Evolutionary conservation across 2,113 vertebrate species (phyloP).

Genomic region (Bombycilla garrulus): DNA sequence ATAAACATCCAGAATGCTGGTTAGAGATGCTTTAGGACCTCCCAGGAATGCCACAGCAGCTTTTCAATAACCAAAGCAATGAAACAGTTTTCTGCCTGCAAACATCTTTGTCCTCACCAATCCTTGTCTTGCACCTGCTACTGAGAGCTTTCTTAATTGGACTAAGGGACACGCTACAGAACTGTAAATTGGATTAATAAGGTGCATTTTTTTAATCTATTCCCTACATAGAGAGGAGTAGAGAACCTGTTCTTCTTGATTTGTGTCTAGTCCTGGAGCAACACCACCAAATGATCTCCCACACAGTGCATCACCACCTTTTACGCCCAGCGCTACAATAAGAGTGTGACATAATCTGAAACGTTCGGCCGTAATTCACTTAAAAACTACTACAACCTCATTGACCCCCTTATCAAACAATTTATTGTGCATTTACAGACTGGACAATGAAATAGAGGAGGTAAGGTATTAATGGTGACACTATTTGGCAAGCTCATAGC

Average conservation of each 20-base stretch:
- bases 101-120: neutral
- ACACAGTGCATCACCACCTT: neutral
- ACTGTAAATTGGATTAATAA: neutral
- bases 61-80: neutral
- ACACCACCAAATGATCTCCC: neutral
- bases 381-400: slow-evolving; percentile 78
- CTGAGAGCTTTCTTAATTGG: neutral
- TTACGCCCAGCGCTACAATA: neutral
- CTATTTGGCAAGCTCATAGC: slow-evolving; percentile 81
- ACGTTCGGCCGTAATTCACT: slow-evolving; percentile 72
- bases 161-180: neutral
- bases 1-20: neutral
- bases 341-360: slow-evolving; percentile 66
- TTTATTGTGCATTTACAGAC: slow-evolving; percentile 79
- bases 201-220: neutral
- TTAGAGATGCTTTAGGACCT: neutral
- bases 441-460: slow-evolving; percentile 80
- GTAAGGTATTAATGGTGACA: slow-evolving; percentile 85
- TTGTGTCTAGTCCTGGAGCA: neutral
- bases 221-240: neutral
- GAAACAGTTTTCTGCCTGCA: neutral
- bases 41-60: neutral
- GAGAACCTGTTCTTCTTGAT: slow-evolving; percentile 1
- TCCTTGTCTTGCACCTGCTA: neutral
- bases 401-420: slow-evolving; percentile 81